A percentile compares a stretch with the other conserved stretches of the same genome.
Evolutionary conservation across 2,888 invertebrate species (phyloP).

Genomic region (Phrixothrix hirtus): DNA sequence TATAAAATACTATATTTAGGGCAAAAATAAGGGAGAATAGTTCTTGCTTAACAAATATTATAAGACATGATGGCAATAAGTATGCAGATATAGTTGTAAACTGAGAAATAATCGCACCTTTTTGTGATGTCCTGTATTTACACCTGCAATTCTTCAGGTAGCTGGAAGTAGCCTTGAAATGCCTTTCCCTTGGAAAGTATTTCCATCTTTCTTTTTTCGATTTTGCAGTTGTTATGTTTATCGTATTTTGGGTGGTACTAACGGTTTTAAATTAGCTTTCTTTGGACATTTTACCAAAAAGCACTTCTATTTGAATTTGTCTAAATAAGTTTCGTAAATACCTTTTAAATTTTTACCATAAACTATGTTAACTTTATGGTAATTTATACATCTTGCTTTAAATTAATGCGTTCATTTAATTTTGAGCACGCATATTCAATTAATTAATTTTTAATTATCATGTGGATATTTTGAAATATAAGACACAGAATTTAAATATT

Average conservation of each 20-base stretch:
- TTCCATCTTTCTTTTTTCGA: slow-evolving; percentile 25
- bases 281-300: slow-evolving; percentile 39
- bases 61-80: not conserved
- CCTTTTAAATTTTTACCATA: no score
- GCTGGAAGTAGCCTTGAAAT: slow-evolving; percentile 44
- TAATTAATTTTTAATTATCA: no score
- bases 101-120: slow-evolving; percentile 27
- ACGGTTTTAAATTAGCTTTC: slow-evolving; percentile 43
- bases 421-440: no score
- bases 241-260: slow-evolving; percentile 38
- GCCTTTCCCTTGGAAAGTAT: slow-evolving; percentile 39
- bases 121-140: slow-evolving; percentile 32
- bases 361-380: no score
- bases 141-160: slow-evolving; percentile 45
- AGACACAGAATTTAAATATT: no score
- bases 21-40: no score
- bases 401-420: no score
- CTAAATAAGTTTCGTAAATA: no score
- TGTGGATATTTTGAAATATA: no score
- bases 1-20: no score
- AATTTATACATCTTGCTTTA: no score
- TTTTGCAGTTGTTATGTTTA: slow-evolving; percentile 23
- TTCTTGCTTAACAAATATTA: not conserved
- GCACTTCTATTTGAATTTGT: slow-evolving; percentile 22
- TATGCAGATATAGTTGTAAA: not conserved